Evolutionary conservation across 2,888 invertebrate genomes (phyloP).

Genomic region (Herminia tarsipennalis): DNA sequence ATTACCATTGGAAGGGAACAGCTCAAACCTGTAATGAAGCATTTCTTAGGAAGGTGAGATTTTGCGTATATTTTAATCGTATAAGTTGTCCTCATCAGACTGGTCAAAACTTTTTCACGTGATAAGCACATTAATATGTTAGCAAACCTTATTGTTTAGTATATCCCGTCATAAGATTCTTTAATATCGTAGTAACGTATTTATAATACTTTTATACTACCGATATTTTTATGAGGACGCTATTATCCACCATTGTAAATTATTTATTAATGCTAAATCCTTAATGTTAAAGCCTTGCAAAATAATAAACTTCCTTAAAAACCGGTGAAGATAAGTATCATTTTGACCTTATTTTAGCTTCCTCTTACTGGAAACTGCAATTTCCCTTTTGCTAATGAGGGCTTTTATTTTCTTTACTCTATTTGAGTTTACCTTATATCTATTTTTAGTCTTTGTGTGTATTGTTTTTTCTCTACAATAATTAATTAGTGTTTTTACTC

Average conservation of each 20-base stretch:
- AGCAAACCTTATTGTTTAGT: too few species aligned
- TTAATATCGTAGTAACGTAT: too few species aligned
- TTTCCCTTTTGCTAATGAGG: slow-evolving; percentile 83
- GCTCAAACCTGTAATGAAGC: slow-evolving; percentile 95
- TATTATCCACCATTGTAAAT: too few species aligned
- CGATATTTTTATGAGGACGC: too few species aligned
- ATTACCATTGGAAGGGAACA: slow-evolving; percentile 94
- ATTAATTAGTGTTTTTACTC: slow-evolving; percentile 19
- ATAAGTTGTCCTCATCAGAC: background rate
- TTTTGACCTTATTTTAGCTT: slow-evolving; percentile 82
- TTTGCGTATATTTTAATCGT: too few species aligned
- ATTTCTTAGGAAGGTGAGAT: slow-evolving; percentile 93
- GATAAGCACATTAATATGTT: too few species aligned
- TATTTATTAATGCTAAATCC: background rate
- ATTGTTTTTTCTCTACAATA: slow-evolving; percentile 30
- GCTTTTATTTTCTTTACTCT: slow-evolving; percentile 72
- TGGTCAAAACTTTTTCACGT: background rate
- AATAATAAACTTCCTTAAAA: slow-evolving; percentile 47
- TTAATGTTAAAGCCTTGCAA: background rate
- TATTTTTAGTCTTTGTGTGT: slow-evolving; percentile 22
- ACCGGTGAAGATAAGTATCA: slow-evolving; percentile 64
- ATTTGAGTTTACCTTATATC: slow-evolving; percentile 49
- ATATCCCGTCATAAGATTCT: too few species aligned
- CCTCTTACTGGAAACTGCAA: slow-evolving; percentile 76
- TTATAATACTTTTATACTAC: too few species aligned